Evolutionary conservation across 2,888 invertebrate species (phyloP).

Genomic region (Lepas anatifera): DNA sequence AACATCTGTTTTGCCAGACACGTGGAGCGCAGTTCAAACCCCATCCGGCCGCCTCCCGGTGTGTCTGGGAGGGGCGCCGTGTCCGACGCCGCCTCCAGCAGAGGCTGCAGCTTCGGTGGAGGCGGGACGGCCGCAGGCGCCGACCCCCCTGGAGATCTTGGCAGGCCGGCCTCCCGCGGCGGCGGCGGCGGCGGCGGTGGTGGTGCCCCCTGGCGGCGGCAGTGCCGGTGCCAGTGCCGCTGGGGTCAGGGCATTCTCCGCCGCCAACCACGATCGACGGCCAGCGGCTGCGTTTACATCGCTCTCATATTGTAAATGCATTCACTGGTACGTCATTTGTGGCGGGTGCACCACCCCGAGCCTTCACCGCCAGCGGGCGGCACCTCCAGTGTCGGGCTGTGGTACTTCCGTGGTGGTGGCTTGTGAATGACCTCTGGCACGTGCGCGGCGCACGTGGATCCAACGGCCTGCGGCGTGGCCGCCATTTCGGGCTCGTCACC

Average conservation of each 20-base stretch:
- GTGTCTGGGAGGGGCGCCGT: no score
- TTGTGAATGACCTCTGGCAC: no score
- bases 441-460: no score
- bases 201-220: neutral
- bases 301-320: neutral
- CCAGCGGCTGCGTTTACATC: conserved; percentile 8
- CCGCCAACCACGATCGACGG: neutral
- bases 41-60: no score
- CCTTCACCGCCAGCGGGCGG: neutral
- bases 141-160: neutral
- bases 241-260: neutral
- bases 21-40: no score
- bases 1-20: no score
- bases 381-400: neutral
- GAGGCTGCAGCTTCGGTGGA: no score
- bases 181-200: neutral
- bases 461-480: neutral
- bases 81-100: no score
- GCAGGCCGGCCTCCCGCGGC: neutral
- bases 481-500: neutral
- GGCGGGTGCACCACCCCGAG: neutral
- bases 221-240: neutral
- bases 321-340: conserved; percentile 11
- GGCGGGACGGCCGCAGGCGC: no score
- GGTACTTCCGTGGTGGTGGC: no score